Evolutionary conservation across 2,113 vertebrate species (phyloP).

Genomic region (Gambusia holbrooki): DNA sequence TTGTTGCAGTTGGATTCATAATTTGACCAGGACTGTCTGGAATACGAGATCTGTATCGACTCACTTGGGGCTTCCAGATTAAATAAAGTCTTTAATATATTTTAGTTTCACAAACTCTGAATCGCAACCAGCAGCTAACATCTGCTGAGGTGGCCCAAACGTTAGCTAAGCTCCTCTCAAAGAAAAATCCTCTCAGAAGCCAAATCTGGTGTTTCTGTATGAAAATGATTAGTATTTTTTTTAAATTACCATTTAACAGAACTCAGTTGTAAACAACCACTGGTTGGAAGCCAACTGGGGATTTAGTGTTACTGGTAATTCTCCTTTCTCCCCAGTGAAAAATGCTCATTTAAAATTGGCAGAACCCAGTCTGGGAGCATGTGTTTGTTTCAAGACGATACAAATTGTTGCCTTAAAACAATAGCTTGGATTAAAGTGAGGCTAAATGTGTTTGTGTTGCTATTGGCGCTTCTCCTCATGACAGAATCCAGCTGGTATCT

Average conservation of each 20-base stretch:
- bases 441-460: not conserved
- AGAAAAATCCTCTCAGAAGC: not conserved
- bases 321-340: slow-evolving; percentile 1
- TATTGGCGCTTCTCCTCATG: not conserved
- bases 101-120: not conserved
- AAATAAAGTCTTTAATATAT: not conserved
- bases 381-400: not conserved
- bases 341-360: slow-evolving; percentile 3
- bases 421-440: not conserved
- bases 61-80: not conserved
- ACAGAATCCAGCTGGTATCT: not conserved
- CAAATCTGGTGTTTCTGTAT: not conserved
- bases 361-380: not conserved
- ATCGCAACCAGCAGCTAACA: not conserved
- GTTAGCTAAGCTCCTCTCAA: not conserved
- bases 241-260: not conserved
- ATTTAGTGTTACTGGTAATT: not conserved
- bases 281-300: not conserved
- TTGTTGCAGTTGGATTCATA: no score
- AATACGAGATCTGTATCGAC: not conserved
- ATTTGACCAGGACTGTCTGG: no score
- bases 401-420: not conserved
- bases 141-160: not conserved
- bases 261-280: not conserved
- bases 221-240: not conserved